These are phyloP conservation scores for Emydocephalus ijimae DNA, from an alignment of 2,113 vertebrate genomes.

Conservation along the genomic window DNA sequence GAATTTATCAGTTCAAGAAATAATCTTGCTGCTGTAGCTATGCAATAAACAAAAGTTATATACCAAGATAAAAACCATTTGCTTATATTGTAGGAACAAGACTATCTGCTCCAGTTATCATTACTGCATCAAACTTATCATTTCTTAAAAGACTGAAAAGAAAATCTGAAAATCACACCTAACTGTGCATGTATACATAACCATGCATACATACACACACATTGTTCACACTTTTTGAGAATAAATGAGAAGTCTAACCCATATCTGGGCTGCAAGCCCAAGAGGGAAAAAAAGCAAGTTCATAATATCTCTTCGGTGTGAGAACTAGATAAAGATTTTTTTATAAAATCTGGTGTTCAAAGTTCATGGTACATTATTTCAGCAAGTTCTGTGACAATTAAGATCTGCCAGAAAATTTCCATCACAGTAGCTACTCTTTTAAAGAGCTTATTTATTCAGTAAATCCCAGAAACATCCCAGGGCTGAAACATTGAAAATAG, in stretches of 20 bases:
- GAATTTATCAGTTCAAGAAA: slow-evolving; percentile 5
- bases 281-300: slow-evolving; percentile 51
- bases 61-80: background rate
- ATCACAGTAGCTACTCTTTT: slow-evolving; percentile 13
- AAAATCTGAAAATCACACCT: slow-evolving; percentile 33
- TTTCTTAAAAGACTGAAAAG: slow-evolving; percentile 4
- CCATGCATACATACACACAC: background rate
- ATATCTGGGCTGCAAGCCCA: slow-evolving; percentile 67
- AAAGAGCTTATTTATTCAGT: background rate
- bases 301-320: slow-evolving; percentile 51
- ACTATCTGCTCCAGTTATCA: background rate
- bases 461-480: background rate
- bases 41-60: background rate
- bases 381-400: slow-evolving; percentile 45
- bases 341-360: slow-evolving; percentile 56
- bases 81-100: background rate
- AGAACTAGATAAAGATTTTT: slow-evolving; percentile 60
- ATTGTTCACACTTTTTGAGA: slow-evolving; percentile 20
- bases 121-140: background rate
- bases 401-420: slow-evolving; percentile 41
- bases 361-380: slow-evolving; percentile 29
- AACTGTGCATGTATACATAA: slow-evolving; percentile 35
- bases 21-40: background rate
- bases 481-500: background rate
- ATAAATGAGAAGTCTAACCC: slow-evolving; percentile 58